Evolutionary conservation across 2,888 invertebrate species (phyloP).

Genomic region (Perithous albicinctus): DNA sequence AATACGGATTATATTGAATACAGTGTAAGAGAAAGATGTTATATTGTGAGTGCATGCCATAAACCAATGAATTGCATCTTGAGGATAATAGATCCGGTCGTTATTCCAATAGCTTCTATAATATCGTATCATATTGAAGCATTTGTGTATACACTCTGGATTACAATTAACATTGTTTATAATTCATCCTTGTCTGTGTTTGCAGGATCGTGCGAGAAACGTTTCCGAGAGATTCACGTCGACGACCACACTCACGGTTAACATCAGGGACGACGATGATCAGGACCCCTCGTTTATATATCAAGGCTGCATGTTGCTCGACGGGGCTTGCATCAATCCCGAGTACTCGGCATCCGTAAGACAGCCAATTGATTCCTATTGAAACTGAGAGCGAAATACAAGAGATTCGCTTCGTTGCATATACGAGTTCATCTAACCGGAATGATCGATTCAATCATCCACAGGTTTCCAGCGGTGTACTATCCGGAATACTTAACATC

Average conservation of each 20-base stretch:
- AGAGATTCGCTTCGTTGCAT: background rate
- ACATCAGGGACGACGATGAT: conserved; percentile 95
- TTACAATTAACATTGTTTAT: conserved; percentile 21
- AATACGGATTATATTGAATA: conserved; percentile 56
- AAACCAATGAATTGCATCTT: conserved; percentile 57
- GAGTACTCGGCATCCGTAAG: conserved; percentile 94
- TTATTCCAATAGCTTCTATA: conserved; percentile 47
- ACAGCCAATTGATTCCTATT: conserved; percentile 68
- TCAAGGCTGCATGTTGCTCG: conserved; percentile 92
- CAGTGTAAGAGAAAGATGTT: background rate
- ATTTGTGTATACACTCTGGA: conserved; percentile 14
- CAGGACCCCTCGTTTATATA: conserved; percentile 96
- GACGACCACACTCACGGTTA: conserved; percentile 93
- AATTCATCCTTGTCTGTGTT: conserved; percentile 25
- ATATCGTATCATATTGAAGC: conserved; percentile 28
- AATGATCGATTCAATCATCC: conserved; percentile 53
- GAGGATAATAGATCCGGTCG: conserved; percentile 63
- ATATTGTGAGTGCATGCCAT: conserved; percentile 24
- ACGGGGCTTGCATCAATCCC: conserved; percentile 94
- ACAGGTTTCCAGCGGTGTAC: conserved; percentile 92
- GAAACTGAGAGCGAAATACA: conserved; percentile 22
- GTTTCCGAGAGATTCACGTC: conserved; percentile 91
- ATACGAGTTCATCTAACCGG: conserved; percentile 33
- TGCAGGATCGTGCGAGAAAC: conserved; percentile 94
- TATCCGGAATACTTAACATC: conserved; percentile 93